phyloP scores from a whole-genome alignment of 2,113 vertebrate species.

The Neolamprologus tretocephalus region DNA sequence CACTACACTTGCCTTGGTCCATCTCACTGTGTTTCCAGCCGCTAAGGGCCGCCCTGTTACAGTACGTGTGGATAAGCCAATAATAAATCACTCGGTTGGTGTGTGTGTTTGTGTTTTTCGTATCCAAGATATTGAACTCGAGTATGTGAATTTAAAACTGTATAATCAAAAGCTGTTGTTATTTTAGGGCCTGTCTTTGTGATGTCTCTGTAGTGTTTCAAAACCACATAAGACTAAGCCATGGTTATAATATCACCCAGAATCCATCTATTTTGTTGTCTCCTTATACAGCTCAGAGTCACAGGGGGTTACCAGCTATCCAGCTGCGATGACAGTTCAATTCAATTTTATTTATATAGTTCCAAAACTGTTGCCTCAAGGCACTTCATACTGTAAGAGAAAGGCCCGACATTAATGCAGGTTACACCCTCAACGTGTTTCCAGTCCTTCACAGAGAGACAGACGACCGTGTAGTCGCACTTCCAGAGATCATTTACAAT shows the following conservation, averaged over 20 bases:
- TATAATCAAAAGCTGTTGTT: not conserved
- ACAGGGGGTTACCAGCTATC: not conserved
- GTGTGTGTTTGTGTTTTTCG: not conserved
- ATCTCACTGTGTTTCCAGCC: no score
- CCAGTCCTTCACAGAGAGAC: not conserved
- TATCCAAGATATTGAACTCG: not conserved
- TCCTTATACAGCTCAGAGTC: not conserved
- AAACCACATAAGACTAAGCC: not conserved
- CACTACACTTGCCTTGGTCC: no score
- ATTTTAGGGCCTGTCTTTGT: not conserved
- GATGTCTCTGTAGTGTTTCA: not conserved
- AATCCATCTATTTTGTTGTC: not conserved
- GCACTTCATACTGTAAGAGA: not conserved
- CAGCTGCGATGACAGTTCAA: not conserved
- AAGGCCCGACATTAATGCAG: not conserved
- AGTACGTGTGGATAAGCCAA: rapidly evolving
- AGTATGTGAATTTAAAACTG: not conserved
- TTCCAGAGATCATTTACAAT: not conserved
- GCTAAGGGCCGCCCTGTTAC: no score
- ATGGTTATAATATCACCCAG: not conserved
- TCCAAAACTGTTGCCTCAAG: not conserved
- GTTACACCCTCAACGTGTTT: not conserved
- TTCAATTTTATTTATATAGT: not conserved
- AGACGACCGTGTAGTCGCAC: rapidly evolving
- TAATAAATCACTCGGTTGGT: not conserved